These are phyloP conservation scores for Charanyca ferruginea DNA, from an alignment of 2,888 invertebrate genomes.

Conservation along the genomic window DNA sequence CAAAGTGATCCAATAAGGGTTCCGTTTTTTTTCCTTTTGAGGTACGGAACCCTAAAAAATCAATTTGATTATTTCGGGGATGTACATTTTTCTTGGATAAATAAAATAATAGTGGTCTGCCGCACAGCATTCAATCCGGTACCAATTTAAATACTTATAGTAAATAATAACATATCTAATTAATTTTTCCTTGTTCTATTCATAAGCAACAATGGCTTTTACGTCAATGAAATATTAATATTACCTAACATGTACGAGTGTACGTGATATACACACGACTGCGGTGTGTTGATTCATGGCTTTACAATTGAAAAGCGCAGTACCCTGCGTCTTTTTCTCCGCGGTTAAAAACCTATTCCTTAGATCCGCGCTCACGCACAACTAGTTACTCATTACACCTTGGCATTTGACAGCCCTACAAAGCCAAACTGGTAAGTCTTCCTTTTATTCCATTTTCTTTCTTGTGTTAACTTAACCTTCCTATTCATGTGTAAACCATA, in stretches of 20 bases:
- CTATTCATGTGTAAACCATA: slow-evolving; percentile 20
- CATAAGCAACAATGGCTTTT: slow-evolving; percentile 43
- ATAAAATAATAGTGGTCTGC: background rate
- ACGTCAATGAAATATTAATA: slow-evolving; percentile 50
- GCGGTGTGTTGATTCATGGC: slow-evolving; percentile 25
- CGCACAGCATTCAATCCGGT: background rate
- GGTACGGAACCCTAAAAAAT: too few relatives aligned
- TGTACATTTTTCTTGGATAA: background rate
- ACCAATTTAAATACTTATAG: slow-evolving; percentile 6
- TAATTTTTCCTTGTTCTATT: slow-evolving; percentile 46
- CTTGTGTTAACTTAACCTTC: slow-evolving; percentile 7
- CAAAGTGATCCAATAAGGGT: too few relatives aligned
- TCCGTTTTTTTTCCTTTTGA: too few relatives aligned
- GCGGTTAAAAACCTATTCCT: background rate
- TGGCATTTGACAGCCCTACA: slow-evolving; percentile 6
- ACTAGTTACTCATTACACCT: slow-evolving; percentile 2
- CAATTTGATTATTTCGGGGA: too few relatives aligned
- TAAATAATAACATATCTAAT: slow-evolving; percentile 4
- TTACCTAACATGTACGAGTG: slow-evolving; percentile 28
- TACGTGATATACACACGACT: slow-evolving; percentile 2
- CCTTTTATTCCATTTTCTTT: slow-evolving; percentile 30
- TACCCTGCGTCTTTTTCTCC: background rate
- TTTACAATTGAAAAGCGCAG: slow-evolving; percentile 2
- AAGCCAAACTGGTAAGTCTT: slow-evolving; percentile 22
- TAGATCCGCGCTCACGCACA: slow-evolving; percentile 1